Conservation (phyloP, 2,113 vertebrate genomes). For the Pantherophis guttatus region DNA sequence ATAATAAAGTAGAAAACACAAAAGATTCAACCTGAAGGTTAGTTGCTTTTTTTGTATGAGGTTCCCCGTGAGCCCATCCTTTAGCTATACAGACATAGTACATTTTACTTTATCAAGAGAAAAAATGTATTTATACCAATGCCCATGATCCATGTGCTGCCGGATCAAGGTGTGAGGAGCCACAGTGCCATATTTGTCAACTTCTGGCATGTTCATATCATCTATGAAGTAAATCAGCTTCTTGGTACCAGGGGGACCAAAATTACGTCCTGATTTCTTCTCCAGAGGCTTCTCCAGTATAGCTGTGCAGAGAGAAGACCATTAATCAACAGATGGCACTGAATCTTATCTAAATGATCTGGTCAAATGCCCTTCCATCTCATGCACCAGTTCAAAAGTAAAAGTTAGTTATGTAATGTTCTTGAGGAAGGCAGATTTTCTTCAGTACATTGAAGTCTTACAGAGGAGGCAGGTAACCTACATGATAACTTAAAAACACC, state of each 20-base stretch:
- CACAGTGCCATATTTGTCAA: conserved; percentile 75
- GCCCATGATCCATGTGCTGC: conserved; percentile 74
- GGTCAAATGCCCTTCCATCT: not conserved
- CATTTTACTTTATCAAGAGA: not conserved
- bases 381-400: not conserved
- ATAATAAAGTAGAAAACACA: not conserved
- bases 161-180: conserved; percentile 73
- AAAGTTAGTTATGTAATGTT: not conserved
- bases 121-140: conserved; percentile 62
- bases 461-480: not conserved
- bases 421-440: not conserved
- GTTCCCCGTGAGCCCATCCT: not conserved
- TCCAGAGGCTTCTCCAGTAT: conserved; percentile 74
- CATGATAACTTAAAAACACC: not conserved
- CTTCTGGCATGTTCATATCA: conserved; percentile 76
- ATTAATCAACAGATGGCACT: not conserved
- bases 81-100: not conserved
- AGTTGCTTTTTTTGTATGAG: not conserved
- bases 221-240: conserved; percentile 73
- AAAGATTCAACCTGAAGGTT: not conserved
- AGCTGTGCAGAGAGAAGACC: conserved; percentile 13
- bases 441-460: not conserved
- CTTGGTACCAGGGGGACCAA: conserved; percentile 65
- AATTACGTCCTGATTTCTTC: conserved; percentile 74
- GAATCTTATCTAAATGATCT: not conserved